Evolutionary conservation across 2,113 vertebrate genomes (phyloP), one percentile per base, ranked within the genome.

Genomic region (Harpagus bidentatus): DNA sequence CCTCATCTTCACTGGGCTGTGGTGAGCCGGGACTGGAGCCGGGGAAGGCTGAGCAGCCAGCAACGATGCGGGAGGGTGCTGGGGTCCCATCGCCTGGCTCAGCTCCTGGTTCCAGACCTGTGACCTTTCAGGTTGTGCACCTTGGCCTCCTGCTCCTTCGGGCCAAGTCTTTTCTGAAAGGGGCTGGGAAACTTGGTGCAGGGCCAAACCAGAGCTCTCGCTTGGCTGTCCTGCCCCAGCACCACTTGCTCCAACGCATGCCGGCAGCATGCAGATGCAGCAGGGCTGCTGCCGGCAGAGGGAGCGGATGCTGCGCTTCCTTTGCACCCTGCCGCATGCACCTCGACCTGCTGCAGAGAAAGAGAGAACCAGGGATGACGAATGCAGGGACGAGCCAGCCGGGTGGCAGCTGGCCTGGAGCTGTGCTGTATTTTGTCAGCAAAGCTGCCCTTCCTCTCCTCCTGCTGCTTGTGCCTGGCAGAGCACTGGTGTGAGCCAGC

Each of bases 321-420:
- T 52, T 47, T 47, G 69, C 72, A 12, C 23, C 36, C 29, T 15
- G 13, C 91, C 9, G 42, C 67, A 13, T 32, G 88, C 7, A 1
- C 58, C 32, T 81, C 5, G 0, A 59, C 65, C 62, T 80, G 65
- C 76, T 77, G 82, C 56, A 65, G 87, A 97, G 93, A 91, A 87
- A 94, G 95, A 97, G 96, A 96, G 97, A 95, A 73, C 62, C 76
- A 90, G 76, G 88, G 40, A 31, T 50, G 56, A 48, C 38, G 38
- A 15, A 52, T 43, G n/a, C 56, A 53, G 55, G 82, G 82, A 53
- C 2, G 0, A 66, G 43, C 36, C 90, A 86, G 69, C 8, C 8
- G 4, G 26, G 61, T 1, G 15, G 56, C 78, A 79, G 42, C 84
- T 73, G 63, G 61, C 55, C 72, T 31, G 77, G 50, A 5, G 4